Conservation (phyloP, 2,888 invertebrate species). For the Heteromyza rotundicornis region DNA sequence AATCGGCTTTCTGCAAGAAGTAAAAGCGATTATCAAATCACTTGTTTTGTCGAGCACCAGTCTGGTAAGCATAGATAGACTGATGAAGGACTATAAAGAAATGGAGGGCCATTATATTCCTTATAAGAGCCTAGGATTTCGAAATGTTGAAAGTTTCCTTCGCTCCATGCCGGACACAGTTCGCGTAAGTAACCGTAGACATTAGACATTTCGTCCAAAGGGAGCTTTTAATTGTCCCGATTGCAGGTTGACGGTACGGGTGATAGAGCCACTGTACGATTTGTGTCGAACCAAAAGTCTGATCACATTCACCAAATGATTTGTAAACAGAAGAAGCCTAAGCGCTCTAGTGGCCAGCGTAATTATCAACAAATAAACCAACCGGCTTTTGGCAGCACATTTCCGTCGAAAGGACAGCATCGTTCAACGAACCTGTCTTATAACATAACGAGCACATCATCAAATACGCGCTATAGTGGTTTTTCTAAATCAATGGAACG, state of each 20-base stretch:
- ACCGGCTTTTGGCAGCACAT: too few species aligned
- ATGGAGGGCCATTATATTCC: slow-evolving; percentile 47
- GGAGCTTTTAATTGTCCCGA: too few species aligned
- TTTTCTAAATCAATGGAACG: too few species aligned
- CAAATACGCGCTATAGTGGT: too few species aligned
- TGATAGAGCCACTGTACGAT: slow-evolving; percentile 42
- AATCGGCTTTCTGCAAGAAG: slow-evolving; percentile 37
- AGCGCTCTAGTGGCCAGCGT: neutral
- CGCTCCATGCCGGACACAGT: slow-evolving; percentile 49
- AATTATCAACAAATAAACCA: too few species aligned
- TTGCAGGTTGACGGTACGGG: slow-evolving; percentile 33
- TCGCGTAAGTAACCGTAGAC: slow-evolving; percentile 32
- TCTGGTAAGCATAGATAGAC: slow-evolving; percentile 40
- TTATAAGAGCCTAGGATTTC: slow-evolving; percentile 41
- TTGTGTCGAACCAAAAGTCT: slow-evolving; percentile 37
- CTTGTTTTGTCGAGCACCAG: slow-evolving; percentile 48
- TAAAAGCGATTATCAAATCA: slow-evolving; percentile 50
- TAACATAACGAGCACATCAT: too few species aligned
- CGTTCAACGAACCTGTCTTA: too few species aligned
- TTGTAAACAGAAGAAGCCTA: slow-evolving; percentile 44
- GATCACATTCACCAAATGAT: slow-evolving; percentile 50
- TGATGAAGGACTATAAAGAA: slow-evolving; percentile 43
- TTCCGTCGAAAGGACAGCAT: too few species aligned
- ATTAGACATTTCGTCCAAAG: too few species aligned
- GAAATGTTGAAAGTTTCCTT: slow-evolving; percentile 46